A percentile compares a stretch with the other conserved stretches of the same genome.
Conservation (phyloP, 2,113 vertebrate species). For the Scortum barcoo region DNA sequence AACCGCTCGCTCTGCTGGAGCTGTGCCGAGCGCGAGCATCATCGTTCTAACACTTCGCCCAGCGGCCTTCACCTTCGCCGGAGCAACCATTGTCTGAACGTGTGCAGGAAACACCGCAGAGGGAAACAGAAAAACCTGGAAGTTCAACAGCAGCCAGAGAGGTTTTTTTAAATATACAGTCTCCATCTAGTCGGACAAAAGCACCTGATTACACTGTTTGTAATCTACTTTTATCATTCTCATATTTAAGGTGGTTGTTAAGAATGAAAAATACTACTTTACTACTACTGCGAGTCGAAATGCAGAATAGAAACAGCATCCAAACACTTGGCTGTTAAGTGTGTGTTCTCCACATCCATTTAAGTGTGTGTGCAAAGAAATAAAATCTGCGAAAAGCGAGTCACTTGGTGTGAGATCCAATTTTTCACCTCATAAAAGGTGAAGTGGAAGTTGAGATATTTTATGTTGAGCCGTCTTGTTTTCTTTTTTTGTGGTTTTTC, state of each 20-base stretch:
- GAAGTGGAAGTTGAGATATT: conserved; percentile 9
- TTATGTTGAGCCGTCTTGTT: neutral
- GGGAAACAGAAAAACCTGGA: neutral
- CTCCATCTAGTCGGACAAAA: neutral
- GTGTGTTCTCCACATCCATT: neutral
- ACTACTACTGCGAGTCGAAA: too few species aligned
- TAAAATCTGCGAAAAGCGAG: neutral
- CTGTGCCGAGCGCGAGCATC: neutral
- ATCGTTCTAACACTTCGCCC: neutral
- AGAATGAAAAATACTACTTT: too few species aligned
- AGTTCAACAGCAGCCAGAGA: neutral
- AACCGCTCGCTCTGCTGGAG: conserved; percentile 13
- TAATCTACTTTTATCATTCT: neutral
- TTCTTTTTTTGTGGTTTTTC: neutral
- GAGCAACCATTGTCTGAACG: neutral
- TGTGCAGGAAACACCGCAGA: neutral
- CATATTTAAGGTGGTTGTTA: too few species aligned
- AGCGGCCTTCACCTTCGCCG: neutral
- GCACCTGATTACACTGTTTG: neutral
- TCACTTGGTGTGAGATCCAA: neutral
- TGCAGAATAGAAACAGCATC: neutral
- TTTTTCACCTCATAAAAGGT: conserved; percentile 26
- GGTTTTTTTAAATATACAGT: neutral
- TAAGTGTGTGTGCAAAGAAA: neutral
- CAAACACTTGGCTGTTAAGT: neutral